Percentiles rank a stretch among this genome's conserved stretches.
These are phyloP conservation scores for Enteromius paludinosus DNA, from an alignment of 2,797 vertebrate genomes.

Conservation along the genomic window DNA sequence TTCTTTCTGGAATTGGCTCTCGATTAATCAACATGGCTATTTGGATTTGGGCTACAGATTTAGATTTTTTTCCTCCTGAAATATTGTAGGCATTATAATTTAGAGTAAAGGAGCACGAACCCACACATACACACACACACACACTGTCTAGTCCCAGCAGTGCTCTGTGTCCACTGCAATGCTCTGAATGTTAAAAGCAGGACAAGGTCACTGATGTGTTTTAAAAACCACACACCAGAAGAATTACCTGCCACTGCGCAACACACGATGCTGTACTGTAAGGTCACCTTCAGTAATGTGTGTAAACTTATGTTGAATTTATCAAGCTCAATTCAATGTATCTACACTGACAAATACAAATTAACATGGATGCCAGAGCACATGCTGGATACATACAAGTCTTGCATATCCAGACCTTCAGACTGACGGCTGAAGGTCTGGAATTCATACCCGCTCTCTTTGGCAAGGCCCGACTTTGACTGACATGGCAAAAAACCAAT, in stretches of 20 bases:
- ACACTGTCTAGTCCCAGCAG: background rate
- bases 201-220: slow-evolving; percentile 47
- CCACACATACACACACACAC: background rate
- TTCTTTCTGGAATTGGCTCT: too few species aligned
- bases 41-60: too few species aligned
- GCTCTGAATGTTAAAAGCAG: slow-evolving; percentile 38
- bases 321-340: background rate
- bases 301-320: background rate
- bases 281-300: slow-evolving; percentile 28
- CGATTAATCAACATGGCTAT: too few species aligned
- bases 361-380: background rate
- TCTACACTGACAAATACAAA: slow-evolving; percentile 12
- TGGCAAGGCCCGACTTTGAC: too few species aligned
- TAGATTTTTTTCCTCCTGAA: too few species aligned
- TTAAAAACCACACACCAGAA: slow-evolving; percentile 35
- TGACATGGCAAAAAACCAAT: too few species aligned
- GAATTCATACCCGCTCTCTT: too few species aligned
- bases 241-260: background rate
- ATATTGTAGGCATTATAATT: too few species aligned
- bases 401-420: too few species aligned
- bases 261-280: background rate
- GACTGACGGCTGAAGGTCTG: too few species aligned
- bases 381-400: background rate
- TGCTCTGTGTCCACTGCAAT: slow-evolving; percentile 37
- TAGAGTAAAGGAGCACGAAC: background rate